Evolutionary conservation across 1,140 invertebrate genomes (phyloP).

Genomic region (Drosophila gunungcola): DNA sequence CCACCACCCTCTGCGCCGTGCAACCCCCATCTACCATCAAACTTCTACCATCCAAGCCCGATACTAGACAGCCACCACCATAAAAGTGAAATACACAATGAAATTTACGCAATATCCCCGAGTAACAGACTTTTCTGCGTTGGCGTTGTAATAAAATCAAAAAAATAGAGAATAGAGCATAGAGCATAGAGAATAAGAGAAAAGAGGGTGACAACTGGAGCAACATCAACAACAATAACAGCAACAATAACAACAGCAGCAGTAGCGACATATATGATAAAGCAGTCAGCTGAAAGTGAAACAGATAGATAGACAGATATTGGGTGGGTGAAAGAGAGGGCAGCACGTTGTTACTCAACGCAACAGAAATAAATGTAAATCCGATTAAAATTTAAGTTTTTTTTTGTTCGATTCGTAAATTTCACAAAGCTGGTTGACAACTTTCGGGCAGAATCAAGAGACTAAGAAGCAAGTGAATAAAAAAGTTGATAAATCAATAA

Average conservation of each 20-base stretch:
- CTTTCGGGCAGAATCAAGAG: constrained; percentile 45
- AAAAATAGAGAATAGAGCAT: constrained; percentile 61
- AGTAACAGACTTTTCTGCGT: constrained; percentile 73
- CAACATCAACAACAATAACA: constrained; percentile 39
- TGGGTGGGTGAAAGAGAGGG: background rate
- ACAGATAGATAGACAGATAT: constrained; percentile 19
- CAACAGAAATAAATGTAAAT: constrained; percentile 63
- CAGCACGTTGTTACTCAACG: constrained; percentile 32
- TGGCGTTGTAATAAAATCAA: constrained; percentile 80
- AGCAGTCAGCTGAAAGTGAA: constrained; percentile 74
- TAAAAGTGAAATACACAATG: constrained; percentile 82
- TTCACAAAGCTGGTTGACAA: constrained; percentile 40
- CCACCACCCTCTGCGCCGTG: constrained; percentile 9
- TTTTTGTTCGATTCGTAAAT: constrained; percentile 24
- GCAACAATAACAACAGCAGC: constrained; percentile 35
- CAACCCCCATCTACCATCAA: constrained; percentile 26
- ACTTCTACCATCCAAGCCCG: constrained; percentile 11
- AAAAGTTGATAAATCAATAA: constrained; percentile 36
- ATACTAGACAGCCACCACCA: constrained; percentile 71
- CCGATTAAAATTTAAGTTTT: constrained; percentile 76
- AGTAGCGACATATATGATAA: constrained; percentile 43
- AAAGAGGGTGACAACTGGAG: constrained; percentile 71
- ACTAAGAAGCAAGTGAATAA: constrained; percentile 19
- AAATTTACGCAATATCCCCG: constrained; percentile 80
- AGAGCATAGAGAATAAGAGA: constrained; percentile 56